phyloP scores from a whole-genome alignment of 2,797 vertebrate species.

The Pampus argenteus region DNA sequence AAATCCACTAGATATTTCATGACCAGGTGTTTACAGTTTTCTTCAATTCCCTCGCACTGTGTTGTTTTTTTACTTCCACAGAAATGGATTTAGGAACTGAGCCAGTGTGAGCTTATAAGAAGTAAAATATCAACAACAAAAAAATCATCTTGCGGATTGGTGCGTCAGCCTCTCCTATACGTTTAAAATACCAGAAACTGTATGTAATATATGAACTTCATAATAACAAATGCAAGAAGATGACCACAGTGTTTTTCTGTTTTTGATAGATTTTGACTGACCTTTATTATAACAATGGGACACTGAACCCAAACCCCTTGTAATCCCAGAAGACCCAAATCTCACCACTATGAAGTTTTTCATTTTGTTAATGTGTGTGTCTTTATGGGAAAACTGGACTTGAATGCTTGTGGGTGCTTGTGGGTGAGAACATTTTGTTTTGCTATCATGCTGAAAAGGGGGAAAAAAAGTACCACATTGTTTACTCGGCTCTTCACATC shows the following conservation, averaged over 20 bases:
- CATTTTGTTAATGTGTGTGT: no score
- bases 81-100: background rate
- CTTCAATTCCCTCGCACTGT: background rate
- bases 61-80: background rate
- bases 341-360: slow-evolving; percentile 8
- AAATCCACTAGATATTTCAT: no score
- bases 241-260: background rate
- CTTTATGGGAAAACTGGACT: slow-evolving; percentile 30
- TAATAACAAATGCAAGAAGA: background rate
- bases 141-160: background rate
- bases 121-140: no score
- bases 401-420: background rate
- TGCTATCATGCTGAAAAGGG: background rate
- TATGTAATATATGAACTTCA: background rate
- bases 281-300: background rate
- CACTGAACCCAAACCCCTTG: slow-evolving; percentile 11
- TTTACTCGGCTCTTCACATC: slow-evolving; percentile 41
- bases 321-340: slow-evolving; percentile 14
- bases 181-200: background rate
- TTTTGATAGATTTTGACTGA: no score
- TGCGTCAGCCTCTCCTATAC: background rate
- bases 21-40: no score
- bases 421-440: slow-evolving; percentile 10
- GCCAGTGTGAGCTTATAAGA: no score
- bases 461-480: background rate